Base-by-base conservation (phyloP, 2,888 invertebrate genomes). In the Congeria kusceri region DNA sequence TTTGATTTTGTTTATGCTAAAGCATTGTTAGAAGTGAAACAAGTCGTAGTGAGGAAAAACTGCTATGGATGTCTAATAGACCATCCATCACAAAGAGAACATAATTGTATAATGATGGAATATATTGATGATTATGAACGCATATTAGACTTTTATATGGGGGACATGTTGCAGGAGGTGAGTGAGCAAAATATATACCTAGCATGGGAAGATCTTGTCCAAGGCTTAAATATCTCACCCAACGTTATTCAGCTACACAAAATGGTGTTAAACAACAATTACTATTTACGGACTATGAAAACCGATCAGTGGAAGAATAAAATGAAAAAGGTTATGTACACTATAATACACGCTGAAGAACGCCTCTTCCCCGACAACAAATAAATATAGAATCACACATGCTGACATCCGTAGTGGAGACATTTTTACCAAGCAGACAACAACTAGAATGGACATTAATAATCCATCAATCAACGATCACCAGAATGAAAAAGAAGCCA, bases 201-300 rank as follows among this genome's bases (percentile, higher is more conserved):
- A 7, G 32, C 32, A 32, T 32, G 32, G 32, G 32, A 32, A 32
- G 32, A 32, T 32, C 4, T 32, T 4, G 32, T 32, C 11, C 32
- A 11, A 32, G 32, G 32, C 4, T 11, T 32, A 4, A 32, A 32
- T 11, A 4, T 32, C 4, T 7, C 5, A 7, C 4, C 4, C 11
- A 7, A 4, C 11, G 4, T 32, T 4, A 32, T 32, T 11, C 5
- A 32, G 11, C 32, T 32, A 61, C 69, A 70, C 44, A 70, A 70
- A 44, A 70, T 25, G 56, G 70, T 70, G 13, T 53, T 70, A 25
- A 49, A 28, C 5, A 53, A 20, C 44, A 53, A 53, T 7, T 53
- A 62, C 23, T 70, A 56, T 70, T 44, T 70, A 15, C 27, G 32
- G 13, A 23, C 62, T 20, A 70, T 70, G 70, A 70, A 70, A 49